Evolutionary conservation across 2,113 vertebrate species (phyloP), one percentile per base, ranked within the genome.

Genomic region (Nothobranchius furzeri): DNA sequence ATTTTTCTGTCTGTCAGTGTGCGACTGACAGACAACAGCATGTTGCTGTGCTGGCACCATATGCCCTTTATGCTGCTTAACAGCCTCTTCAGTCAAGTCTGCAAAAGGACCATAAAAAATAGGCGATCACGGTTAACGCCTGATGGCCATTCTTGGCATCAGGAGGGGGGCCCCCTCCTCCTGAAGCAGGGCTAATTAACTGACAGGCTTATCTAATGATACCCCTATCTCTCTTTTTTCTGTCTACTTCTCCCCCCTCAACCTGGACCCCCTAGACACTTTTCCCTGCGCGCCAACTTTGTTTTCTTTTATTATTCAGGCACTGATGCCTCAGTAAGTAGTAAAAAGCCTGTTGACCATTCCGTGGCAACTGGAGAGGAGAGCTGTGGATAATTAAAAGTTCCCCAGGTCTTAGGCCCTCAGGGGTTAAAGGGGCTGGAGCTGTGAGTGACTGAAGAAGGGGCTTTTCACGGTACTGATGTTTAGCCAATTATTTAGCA

Each of bases 291-390:
- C 45, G 47, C 84, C 80, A 78, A 86, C 91, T 93, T 90, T 94
- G 94, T 95, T 93, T 93, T 88, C 91, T 85, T 92, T 95, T 95
- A 93, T 95, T 93, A 96, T 95, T 94, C 93, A 93, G 91, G 91
- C 90, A 69, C 88, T 60, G 92, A 92, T 84, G 88, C 88, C 90
- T 91, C 88, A 56, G 90, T 92, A 91, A 92, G 93, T 91, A 91
- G 92, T 93, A 93, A 95, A 94, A 95, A 94, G 87, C 93, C 93
- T 80, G 94, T 93, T 97, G 95, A 94, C 93, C 94, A 92, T 94
- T 94, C 91, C 93, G 93, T 91, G 91, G 92, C 88, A 85, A 88
- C 86, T 52, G 59, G 68, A 80, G 82, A 85, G 62, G 78, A 82
- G 74, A 86, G 70, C 54, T 93, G 91, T 14, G 88, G 93, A 93